These are phyloP conservation scores for Fopius arisanus DNA, from an alignment of 1,140 invertebrate genomes.

Conservation along the genomic window DNA sequence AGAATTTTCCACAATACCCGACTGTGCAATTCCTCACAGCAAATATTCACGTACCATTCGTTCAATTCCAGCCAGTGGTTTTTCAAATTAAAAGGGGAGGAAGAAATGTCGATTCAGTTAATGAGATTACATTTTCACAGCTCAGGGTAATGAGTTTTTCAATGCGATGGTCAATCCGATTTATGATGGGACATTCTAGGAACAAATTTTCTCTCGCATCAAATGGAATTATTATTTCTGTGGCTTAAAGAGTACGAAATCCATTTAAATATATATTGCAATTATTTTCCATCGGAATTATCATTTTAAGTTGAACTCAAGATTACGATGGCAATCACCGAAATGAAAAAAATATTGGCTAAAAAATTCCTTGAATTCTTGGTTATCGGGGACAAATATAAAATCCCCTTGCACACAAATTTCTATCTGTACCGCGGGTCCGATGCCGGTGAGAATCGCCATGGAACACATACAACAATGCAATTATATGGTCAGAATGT, in stretches of 20 bases:
- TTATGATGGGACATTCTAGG: background rate
- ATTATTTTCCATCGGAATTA: no score
- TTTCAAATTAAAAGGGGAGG: background rate
- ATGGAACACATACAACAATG: constrained; percentile 20
- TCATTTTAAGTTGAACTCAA: no score
- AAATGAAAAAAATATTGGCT: no score
- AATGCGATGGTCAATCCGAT: background rate
- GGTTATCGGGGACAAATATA: no score
- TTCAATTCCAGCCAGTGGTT: background rate
- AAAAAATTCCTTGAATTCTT: no score
- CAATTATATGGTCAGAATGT: constrained; percentile 46
- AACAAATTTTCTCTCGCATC: background rate
- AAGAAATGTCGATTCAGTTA: background rate
- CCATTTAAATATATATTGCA: no score
- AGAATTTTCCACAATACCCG: background rate
- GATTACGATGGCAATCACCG: no score
- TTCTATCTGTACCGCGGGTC: background rate
- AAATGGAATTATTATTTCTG: no score
- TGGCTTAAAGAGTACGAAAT: no score
- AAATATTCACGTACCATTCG: background rate
- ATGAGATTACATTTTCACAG: background rate
- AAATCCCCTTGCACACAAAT: no score
- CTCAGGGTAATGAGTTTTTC: background rate
- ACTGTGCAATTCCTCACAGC: background rate
- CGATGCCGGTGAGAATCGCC: background rate